Base-by-base conservation (phyloP, 1,140 invertebrate species). In the Drosophila santomea region DNA sequence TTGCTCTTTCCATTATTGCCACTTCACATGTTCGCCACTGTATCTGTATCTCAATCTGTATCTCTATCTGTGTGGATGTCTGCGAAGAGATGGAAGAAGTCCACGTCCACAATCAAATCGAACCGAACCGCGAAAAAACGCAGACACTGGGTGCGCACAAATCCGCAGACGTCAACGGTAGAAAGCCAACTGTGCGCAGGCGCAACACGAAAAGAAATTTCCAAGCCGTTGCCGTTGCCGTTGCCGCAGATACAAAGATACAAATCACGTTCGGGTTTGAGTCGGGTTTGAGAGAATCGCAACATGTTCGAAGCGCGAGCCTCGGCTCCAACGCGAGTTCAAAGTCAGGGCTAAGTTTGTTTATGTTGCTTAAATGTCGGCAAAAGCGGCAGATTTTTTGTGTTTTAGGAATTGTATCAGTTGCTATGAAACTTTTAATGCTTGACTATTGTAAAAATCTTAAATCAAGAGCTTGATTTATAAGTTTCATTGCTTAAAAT, bases 141-240 rank as follows among this genome's bases (percentile, higher is more conserved):
- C 38, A 76, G 62, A 80, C 77, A 62, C 41, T n/a, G 51, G 44
- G 32, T 64, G 82, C 82, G 73, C 80, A 91, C 90, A 90, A 91
- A 90, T 91, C 90, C 90, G 90, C 78, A 91, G 88, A 91, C 90
- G 83, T 82, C 83, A 78, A 91, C 78, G 90, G 86, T 91, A 91
- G 90, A 91, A 91, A 91, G 86, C 90, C 86, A 90, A 91, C 90
- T 91, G 90, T 91, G 90, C 90, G 90, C 90, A 89, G 90, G 90
- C 90, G 90, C 90, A 80, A 78, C 64, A 85, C 73, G 79, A 86
- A 86, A 86, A 86, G 83, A 86, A 86, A 86, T 86, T 86, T 86
- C 62, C 82, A 82, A 88, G 59, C 82, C 20, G 20, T 20, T 20
- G 20, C 20, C 20, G 20, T 20, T 20, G 20, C 20, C 20, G 25